Base-by-base conservation (phyloP, 64 coral and sea anemone genomes). In the Pachyseris speciosa region DNA sequence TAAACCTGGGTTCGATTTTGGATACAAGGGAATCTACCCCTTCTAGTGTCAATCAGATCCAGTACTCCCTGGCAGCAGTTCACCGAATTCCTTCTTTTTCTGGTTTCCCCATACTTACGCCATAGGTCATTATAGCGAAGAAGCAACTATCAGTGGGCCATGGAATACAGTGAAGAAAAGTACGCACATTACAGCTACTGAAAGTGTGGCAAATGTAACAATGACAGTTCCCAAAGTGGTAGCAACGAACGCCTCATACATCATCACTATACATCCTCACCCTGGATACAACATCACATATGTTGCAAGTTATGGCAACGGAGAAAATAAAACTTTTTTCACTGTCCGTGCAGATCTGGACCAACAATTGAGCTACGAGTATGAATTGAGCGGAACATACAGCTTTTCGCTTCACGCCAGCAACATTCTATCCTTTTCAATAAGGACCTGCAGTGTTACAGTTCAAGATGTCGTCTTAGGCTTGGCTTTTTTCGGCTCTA, bases 211-310 rank as follows among this genome's bases (percentile, higher is more conserved):
- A 19, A 72, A 55, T 24, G 25, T 94, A 47, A 90, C 87, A 15
- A 83, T 68, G 67, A 94, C 92, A n/a, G 64, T 70, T 6, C 68
- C 78, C 2, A 76, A 88, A 22, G 51, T 31, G 7, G 34, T 44
- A 30, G 32, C 50, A 2, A 89, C 92, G 53, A 94, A 94, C 34
- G 61, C 22, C 37, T 63, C 92, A 11, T 43, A 44, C 31, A 74
- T 8, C 4, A 74, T 94, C 40, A 89, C 69, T 9, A 42, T 94
- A 16, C 67, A 84, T 64, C 86, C 92, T 50, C 92, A 94, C 48
- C 38, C 4, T 31, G 92, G 92, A 27, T 85, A 94, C 58, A 94
- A 94, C 38, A 69, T 90, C 49, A 89, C 87, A 2, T 94, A 94
- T 47, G 26, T 45, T 31, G 71, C 90, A 17, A 44, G 39, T 32